phyloP scores from a whole-genome alignment of 37 sponge, comb jelly and placozoan genomes.

The Cladorhizidae sp. region DNA sequence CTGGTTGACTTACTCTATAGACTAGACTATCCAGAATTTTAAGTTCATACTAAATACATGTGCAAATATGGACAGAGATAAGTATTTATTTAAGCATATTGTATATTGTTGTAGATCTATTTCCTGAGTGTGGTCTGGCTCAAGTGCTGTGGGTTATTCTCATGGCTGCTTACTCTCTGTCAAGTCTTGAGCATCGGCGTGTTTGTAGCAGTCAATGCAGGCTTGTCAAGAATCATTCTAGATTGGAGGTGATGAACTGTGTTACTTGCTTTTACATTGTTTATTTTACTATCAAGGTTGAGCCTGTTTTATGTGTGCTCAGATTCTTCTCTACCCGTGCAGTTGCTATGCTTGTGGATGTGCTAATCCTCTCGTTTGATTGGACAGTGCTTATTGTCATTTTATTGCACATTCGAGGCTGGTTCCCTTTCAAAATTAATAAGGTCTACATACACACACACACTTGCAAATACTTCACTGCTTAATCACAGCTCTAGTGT shows the following conservation, averaged over 20 bases:
- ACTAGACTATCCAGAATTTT: too few species aligned
- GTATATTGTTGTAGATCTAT: too few species aligned
- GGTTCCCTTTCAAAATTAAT: conserved; percentile 26
- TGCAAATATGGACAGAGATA: too few species aligned
- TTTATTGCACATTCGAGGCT: not conserved
- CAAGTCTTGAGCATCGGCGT: not conserved
- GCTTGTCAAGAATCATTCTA: not conserved
- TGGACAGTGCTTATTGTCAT: conserved; percentile 7
- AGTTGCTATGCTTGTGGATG: conserved; percentile 1
- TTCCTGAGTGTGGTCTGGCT: conserved; percentile 14
- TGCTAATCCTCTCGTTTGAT: conserved; percentile 13
- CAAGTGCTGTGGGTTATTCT: not conserved
- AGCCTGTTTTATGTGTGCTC: not conserved
- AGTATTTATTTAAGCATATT: too few species aligned
- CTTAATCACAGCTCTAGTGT: too few species aligned
- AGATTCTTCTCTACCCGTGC: conserved; percentile 3
- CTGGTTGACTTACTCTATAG: too few species aligned
- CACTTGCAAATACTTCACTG: too few species aligned
- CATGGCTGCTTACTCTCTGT: conserved; percentile 10
- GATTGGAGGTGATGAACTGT: conserved; percentile 8
- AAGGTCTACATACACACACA: too few species aligned
- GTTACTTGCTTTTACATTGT: not conserved
- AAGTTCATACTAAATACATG: too few species aligned
- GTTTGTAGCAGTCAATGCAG: conserved; percentile 7
- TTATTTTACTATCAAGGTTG: not conserved